Conservation (phyloP, 2,797 vertebrate genomes). For the Psittacula derbiana region DNA sequence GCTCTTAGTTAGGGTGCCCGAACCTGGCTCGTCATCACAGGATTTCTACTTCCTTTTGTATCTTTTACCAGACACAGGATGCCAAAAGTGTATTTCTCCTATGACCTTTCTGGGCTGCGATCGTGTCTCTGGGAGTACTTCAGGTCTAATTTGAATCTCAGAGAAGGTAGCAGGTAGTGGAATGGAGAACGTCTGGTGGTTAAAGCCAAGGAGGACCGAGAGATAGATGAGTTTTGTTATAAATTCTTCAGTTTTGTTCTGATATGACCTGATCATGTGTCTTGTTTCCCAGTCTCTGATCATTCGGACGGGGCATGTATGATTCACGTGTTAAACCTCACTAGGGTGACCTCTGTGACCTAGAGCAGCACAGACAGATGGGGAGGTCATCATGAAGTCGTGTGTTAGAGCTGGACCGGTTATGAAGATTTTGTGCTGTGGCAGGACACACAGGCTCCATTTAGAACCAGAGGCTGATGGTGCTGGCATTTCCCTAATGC, state of each 20-base stretch:
- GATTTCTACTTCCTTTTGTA: neutral
- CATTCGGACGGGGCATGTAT: neutral
- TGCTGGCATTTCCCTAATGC: neutral
- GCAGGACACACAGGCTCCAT: neutral
- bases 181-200: neutral
- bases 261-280: neutral
- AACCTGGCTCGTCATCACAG: constrained; percentile 12
- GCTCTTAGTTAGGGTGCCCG: neutral
- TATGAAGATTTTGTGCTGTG: neutral
- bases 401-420: neutral
- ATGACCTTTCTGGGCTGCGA: neutral
- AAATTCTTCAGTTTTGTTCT: neutral
- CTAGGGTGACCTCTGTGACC: neutral
- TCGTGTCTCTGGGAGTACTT: neutral
- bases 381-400: neutral
- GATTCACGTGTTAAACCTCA: neutral
- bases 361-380: neutral
- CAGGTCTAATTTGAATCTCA: neutral
- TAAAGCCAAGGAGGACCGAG: neutral
- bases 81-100: neutral
- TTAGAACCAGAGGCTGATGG: neutral
- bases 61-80: neutral
- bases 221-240: neutral
- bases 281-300: neutral
- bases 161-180: neutral